Percentiles rank a stretch among this genome's conserved stretches.
These are phyloP conservation scores for Bombus confusus DNA, from an alignment of 1,140 invertebrate genomes.

Conservation along the genomic window DNA sequence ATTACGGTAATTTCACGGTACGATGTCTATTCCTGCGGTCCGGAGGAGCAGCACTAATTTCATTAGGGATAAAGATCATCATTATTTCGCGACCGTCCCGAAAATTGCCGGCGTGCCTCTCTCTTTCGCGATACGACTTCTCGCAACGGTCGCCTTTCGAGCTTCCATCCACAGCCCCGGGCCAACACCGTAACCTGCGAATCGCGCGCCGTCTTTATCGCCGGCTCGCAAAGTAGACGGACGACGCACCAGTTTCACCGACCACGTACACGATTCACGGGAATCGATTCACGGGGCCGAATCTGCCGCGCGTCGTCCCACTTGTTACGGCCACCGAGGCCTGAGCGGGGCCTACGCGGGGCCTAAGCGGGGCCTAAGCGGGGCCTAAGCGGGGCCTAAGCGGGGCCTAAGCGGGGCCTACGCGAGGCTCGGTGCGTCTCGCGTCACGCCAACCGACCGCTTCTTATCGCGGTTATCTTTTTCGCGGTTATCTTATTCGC, in stretches of 20 bases:
- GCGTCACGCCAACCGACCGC: too few relatives aligned
- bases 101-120: constrained; percentile 72
- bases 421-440: too few relatives aligned
- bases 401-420: too few relatives aligned
- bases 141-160: constrained; percentile 33
- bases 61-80: constrained; percentile 81
- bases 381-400: too few relatives aligned
- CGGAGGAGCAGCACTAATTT: constrained; percentile 76
- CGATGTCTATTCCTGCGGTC: constrained; percentile 73
- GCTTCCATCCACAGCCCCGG: constrained; percentile 40
- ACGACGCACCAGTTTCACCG: not conserved
- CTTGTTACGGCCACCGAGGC: not conserved
- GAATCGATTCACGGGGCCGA: not conserved
- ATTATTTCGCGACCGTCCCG: constrained; percentile 76
- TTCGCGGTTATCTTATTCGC: too few relatives aligned
- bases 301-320: too few relatives aligned
- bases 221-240: not conserved
- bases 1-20: constrained; percentile 79
- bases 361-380: too few relatives aligned
- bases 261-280: constrained; percentile 22
- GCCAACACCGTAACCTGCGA: not conserved
- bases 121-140: constrained; percentile 60
- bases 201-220: constrained; percentile 28
- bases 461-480: too few relatives aligned
- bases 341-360: too few relatives aligned